Evolutionary conservation across 2,888 invertebrate genomes (phyloP), one percentile per base, ranked within the genome.

Genomic region (Lasius platythorax): DNA sequence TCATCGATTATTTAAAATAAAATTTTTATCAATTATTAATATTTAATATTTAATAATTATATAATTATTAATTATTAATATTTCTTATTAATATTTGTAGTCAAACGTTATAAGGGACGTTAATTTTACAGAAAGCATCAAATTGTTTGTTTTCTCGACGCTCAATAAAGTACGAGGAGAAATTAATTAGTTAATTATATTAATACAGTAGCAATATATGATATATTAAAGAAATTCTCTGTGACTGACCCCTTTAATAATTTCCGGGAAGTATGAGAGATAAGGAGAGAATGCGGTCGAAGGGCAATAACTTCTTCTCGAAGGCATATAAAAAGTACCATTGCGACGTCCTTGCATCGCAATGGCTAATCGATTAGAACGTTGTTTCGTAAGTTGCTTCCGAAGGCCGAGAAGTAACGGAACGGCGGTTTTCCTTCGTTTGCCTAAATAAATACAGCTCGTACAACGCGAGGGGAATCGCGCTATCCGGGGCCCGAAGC

Each of bases 381-480:
- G 12, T 40, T 86, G 78, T 84, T 85, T 82, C 84, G 85, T 79
- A 89, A 88, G 86, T n/a, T 46, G 79, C 90, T 87, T 73, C 85
- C 87, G 91, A 89, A 92, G 91, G 88, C 84, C 82, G 87, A 85
- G 46, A 46, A 28, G 53, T 87, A 43, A 63, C 67, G 81, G 68
- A 74, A 66, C 85, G 63, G 66, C 82, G 79, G 87, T 84, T 91
- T 23, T 87, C 91, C 92, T 93, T 94, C 93, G 93, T 95, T 95
- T 95, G 94, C 94, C 94, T 95, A 95, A 94, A 92, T 93, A 94
- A 95, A 94, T 93, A 94, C 92, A 90, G 90, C 87, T 91, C 87
- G 92, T 90, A 93, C 93, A 93, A 93, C 92, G 91, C 74, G 82
- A 68, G 87, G 82, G 76, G 70, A 78, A 83, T 58, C 33, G 88